A percentile compares a stretch with the other conserved stretches of the same genome.
Conservation (phyloP, 2,113 vertebrate species). For the Pardalotus punctatus region DNA sequence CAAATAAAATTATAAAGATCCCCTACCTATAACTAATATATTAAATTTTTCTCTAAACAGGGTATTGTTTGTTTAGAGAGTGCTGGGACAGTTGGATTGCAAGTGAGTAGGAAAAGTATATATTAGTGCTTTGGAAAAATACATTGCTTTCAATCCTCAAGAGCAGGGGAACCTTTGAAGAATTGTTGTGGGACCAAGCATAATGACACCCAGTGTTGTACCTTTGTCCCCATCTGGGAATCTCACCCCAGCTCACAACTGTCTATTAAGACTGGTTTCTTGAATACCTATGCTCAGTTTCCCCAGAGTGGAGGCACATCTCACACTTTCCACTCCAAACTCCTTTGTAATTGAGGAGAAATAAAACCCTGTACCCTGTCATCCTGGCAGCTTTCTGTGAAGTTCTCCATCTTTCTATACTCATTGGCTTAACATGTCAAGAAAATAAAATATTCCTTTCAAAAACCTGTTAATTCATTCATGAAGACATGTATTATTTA, state of each 20-base stretch:
- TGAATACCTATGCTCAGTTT: not conserved
- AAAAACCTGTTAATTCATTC: constrained; percentile 57
- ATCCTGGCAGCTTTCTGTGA: not conserved
- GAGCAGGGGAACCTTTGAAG: not conserved
- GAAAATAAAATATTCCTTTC: constrained; percentile 52
- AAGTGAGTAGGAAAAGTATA: not conserved
- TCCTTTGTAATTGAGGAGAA: constrained; percentile 13
- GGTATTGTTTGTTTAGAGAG: not conserved
- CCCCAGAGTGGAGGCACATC: not conserved
- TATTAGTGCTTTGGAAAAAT: not conserved
- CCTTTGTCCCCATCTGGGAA: not conserved
- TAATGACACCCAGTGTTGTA: not conserved
- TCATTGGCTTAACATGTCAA: constrained; percentile 11
- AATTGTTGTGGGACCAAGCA: not conserved
- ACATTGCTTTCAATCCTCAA: not conserved
- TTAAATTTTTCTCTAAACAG: not conserved
- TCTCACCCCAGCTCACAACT: not conserved
- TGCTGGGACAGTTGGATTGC: not conserved
- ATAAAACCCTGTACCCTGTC: not conserved
- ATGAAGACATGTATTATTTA: constrained; percentile 61
- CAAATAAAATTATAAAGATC: not conserved
- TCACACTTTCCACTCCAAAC: not conserved
- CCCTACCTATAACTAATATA: not conserved
- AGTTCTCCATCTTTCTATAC: not conserved
- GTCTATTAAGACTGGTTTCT: not conserved